Conservation (phyloP, 2,113 vertebrate species). For the Cinclus cinclus region DNA sequence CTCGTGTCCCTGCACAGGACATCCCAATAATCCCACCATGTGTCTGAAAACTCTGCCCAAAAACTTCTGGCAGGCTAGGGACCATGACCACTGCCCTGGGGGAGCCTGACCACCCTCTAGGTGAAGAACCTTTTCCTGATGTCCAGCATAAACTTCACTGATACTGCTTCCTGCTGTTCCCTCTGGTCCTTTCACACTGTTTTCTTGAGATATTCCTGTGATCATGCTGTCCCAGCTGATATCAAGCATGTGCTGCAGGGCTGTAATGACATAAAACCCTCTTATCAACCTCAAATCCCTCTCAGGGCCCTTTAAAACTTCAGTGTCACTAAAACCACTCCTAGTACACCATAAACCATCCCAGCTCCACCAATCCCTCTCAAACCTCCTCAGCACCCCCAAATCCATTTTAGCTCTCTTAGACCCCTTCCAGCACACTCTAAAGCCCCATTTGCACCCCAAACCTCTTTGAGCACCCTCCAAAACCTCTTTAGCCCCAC, state of each 20-base stretch:
- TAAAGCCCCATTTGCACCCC: background rate
- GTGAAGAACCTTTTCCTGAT: background rate
- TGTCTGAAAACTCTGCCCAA: background rate
- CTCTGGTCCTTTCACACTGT: background rate
- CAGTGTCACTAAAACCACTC: background rate
- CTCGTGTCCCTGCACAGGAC: background rate
- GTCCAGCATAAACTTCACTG: background rate
- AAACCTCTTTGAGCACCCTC: background rate
- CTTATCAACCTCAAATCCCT: background rate
- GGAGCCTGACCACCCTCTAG: background rate
- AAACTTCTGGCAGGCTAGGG: background rate
- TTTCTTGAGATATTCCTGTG: background rate
- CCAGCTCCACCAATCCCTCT: fast-evolving
- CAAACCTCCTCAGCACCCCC: background rate
- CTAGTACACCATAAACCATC: no score
- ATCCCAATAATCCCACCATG: background rate
- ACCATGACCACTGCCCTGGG: background rate
- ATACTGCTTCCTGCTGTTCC: background rate
- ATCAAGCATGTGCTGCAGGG: fast-evolving
- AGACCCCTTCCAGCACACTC: background rate
- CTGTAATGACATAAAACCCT: background rate
- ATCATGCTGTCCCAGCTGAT: background rate
- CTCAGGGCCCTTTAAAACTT: background rate
- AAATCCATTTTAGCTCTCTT: background rate
- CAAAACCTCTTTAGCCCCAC: background rate